Evolutionary conservation across 2,888 invertebrate species (phyloP), one percentile per base, ranked within the genome.

Genomic region (Parnassius orleans): DNA sequence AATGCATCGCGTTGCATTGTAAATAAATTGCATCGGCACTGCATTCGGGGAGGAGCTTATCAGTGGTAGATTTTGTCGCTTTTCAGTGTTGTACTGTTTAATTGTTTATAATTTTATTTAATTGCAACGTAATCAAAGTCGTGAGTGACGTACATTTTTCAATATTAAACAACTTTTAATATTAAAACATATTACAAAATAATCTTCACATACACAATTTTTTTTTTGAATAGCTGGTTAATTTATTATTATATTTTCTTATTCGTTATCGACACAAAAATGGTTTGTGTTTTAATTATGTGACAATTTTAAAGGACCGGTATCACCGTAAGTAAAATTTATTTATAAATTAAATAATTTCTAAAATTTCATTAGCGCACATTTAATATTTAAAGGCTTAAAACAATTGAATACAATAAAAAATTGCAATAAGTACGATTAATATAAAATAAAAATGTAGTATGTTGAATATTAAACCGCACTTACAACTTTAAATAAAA

Each of bases 11-110:
- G 78, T 71, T 89, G 89, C 88, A 87, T 68, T 72, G 86, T 90
- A 90, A 90, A 90, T 91, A 90, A 87, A 87, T 90, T 89, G 90
- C 90, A 90, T 86, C 68, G 9, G 70, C 66, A 82, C 80, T 90
- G 90, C 90, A 90, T 78, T 77, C 68, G 74, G 68, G 68, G 53
- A 67, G 86, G 86, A 78, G 79, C 90, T 91, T 67, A 91, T 91
- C 68, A 91, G 90, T 88, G 90, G 88, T 90, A 78, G 67, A 67
- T 72, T 74, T 71, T 63, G 85, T 88, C 90, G 83, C 91, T 90
- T 78, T 84, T 80, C 72, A 90, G 90, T 89, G 88, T 84, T 79
- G 66, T 69, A 76, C 77, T 78, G 66, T 70, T 70, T 68, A 69
- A 66, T 62, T 64, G 69, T 69, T 71, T 64, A 66, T 68, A 12